Evolutionary conservation across 2,113 vertebrate species (phyloP).

Genomic region (Genyomyrus donnyi): DNA sequence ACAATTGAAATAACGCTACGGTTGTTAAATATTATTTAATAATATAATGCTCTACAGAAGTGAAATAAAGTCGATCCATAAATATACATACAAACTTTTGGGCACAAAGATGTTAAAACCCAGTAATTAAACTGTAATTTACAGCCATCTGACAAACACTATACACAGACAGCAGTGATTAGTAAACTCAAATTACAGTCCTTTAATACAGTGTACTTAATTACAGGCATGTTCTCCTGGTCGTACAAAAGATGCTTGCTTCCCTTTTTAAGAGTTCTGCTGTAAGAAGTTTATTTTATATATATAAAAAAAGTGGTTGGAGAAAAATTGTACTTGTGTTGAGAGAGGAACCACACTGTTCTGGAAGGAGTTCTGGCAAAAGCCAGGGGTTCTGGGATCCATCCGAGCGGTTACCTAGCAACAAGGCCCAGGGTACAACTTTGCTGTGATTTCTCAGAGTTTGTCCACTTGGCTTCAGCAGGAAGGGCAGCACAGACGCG

Average conservation of each 20-base stretch:
- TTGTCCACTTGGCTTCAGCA: background rate
- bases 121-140: slow-evolving; percentile 33
- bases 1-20: slow-evolving; percentile 39
- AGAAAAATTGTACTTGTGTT: background rate
- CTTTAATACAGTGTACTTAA: slow-evolving; percentile 40
- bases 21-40: slow-evolving; percentile 46
- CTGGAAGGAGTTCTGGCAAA: background rate
- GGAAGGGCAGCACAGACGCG: background rate
- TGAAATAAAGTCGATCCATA: slow-evolving; percentile 23
- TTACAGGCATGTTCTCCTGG: slow-evolving; percentile 17
- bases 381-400: background rate
- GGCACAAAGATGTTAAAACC: slow-evolving; percentile 33
- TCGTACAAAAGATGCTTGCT: slow-evolving; percentile 38
- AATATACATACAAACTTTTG: slow-evolving; percentile 44
- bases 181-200: slow-evolving; percentile 60
- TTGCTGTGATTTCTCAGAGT: background rate
- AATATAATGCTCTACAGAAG: slow-evolving; percentile 27
- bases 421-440: background rate
- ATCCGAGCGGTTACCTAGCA: background rate
- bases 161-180: slow-evolving; percentile 43
- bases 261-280: slow-evolving; percentile 37
- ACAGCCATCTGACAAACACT: slow-evolving; percentile 28
- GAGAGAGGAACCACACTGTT: background rate
- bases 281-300: slow-evolving; percentile 29
- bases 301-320: slow-evolving; percentile 4